Evolutionary conservation across 2,113 vertebrate species (phyloP).

Genomic region (Platysternon megacephalum): DNA sequence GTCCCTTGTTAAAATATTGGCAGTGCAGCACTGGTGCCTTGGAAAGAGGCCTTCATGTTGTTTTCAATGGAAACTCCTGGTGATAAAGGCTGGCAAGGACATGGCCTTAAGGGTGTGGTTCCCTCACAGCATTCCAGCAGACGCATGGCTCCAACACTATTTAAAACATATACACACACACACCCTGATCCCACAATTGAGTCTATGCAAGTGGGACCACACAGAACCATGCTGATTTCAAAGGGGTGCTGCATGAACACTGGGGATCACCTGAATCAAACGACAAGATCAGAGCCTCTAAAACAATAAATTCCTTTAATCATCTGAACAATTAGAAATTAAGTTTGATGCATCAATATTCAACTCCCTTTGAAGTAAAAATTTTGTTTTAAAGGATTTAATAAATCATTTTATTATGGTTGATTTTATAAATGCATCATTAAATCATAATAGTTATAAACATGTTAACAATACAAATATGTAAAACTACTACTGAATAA

Average conservation of each 20-base stretch:
- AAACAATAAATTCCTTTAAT: background rate
- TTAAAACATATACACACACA: background rate
- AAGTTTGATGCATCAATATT: background rate
- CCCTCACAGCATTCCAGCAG: background rate
- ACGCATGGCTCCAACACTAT: background rate
- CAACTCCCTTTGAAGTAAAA: background rate
- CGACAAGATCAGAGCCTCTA: background rate
- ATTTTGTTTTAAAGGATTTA: background rate
- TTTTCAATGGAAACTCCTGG: background rate
- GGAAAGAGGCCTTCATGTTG: background rate
- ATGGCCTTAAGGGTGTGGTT: background rate
- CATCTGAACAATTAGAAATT: background rate
- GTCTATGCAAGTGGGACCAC: background rate
- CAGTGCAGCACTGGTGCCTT: fast-evolving
- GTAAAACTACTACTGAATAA: background rate
- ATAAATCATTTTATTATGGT: background rate
- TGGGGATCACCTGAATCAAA: background rate
- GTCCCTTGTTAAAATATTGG: background rate
- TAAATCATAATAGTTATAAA: background rate
- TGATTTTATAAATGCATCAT: background rate
- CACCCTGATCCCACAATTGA: fast-evolving
- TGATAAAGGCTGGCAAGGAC: fast-evolving
- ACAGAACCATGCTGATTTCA: background rate
- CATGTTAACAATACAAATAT: background rate
- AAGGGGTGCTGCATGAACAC: background rate